A percentile compares a stretch with the other conserved stretches of the same genome.
Evolutionary conservation across 2,113 vertebrate genomes (phyloP).

Genomic region (Copsychus sechellarum): DNA sequence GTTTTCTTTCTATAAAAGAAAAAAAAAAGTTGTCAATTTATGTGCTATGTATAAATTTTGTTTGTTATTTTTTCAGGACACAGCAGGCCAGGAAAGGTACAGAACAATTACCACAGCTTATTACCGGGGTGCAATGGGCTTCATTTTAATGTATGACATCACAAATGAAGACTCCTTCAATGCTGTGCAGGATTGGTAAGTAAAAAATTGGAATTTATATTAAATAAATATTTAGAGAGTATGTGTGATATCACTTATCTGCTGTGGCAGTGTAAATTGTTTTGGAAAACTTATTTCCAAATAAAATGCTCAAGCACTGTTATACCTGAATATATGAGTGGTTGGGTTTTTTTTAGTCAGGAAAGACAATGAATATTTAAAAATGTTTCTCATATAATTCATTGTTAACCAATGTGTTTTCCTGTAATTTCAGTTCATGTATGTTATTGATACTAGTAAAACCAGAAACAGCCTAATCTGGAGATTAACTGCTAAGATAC

Average conservation of each 20-base stretch:
- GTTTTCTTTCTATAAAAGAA: background rate
- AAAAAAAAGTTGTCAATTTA: background rate
- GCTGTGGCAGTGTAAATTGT: background rate
- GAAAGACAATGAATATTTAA: background rate
- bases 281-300: background rate
- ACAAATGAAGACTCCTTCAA: constrained; percentile 90
- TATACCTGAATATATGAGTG: background rate
- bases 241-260: background rate
- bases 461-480: background rate
- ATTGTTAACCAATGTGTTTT: background rate
- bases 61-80: constrained; percentile 77
- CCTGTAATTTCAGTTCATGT: background rate
- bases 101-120: constrained; percentile 90
- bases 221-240: background rate
- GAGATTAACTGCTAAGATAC: background rate
- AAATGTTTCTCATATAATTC: background rate
- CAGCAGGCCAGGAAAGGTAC: constrained; percentile 88
- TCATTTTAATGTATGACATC: constrained; percentile 92
- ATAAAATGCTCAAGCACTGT: background rate
- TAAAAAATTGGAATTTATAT: background rate
- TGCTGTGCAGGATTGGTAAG: constrained; percentile 89
- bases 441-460: background rate
- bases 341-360: background rate
- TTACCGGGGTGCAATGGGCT: constrained; percentile 89
- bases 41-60: background rate